phyloP scores from a whole-genome alignment of 2,113 vertebrate genomes.

The Noctilio leporinus region DNA sequence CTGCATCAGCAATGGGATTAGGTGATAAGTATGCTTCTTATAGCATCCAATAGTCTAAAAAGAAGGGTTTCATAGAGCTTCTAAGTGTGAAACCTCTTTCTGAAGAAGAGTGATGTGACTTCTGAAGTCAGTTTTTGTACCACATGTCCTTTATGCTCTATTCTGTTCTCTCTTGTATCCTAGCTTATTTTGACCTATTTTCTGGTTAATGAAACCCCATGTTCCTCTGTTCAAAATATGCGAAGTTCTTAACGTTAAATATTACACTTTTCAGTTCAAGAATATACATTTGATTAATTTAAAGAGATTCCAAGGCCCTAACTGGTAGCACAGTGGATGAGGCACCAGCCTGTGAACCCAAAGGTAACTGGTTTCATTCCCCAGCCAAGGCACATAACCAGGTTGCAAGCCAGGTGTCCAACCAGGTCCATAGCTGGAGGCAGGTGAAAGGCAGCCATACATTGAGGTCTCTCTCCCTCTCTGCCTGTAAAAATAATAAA shows the following conservation, averaged over 20 bases:
- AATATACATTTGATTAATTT: not conserved
- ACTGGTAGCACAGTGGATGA: no score
- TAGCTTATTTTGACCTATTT: not conserved
- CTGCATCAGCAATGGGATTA: not conserved
- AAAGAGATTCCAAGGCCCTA: not conserved
- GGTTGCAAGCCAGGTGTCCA: no score
- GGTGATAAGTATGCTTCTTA: not conserved
- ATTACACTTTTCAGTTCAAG: not conserved
- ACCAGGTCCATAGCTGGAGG: no score
- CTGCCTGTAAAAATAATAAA: no score
- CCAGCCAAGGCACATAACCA: no score
- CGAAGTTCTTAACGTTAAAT: not conserved
- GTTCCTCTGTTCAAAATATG: not conserved
- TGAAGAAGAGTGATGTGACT: not conserved
- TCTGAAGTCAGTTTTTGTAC: not conserved
- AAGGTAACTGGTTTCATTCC: no score
- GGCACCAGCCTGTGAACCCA: no score
- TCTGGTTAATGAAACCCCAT: not conserved
- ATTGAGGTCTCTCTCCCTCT: no score
- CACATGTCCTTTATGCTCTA: not conserved
- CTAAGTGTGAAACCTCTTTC: not conserved
- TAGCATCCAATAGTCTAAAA: not conserved
- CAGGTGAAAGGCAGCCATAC: no score
- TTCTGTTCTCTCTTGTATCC: not conserved
- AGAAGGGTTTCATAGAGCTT: not conserved